Evolutionary conservation across 2,888 invertebrate species (phyloP).

Genomic region (Drosophila lutescens): DNA sequence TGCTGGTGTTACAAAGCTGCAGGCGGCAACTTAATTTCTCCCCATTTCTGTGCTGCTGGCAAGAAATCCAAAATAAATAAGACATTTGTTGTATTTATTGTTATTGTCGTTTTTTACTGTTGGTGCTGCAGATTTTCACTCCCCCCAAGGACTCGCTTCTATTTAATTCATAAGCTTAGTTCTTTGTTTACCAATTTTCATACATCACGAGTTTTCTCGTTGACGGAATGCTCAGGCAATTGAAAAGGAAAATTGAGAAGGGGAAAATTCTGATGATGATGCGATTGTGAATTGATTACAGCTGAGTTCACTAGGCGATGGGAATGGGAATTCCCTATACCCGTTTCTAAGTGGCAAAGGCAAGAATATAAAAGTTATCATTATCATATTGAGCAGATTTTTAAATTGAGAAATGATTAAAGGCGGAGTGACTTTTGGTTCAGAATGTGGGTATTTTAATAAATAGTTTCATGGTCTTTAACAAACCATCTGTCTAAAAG

Average conservation of each 20-base stretch:
- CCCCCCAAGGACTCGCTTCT: not conserved
- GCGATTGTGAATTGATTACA: constrained; percentile 47
- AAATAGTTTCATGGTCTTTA: not conserved
- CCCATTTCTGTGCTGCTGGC: constrained; percentile 40
- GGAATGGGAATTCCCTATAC: constrained; percentile 20
- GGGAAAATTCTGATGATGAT: constrained; percentile 23
- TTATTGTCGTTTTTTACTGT: constrained; percentile 40
- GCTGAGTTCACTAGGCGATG: constrained; percentile 4
- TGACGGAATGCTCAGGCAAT: constrained; percentile 15
- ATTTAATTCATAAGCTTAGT: constrained; percentile 66
- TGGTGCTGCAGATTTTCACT: constrained; percentile 19
- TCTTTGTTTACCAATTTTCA: constrained; percentile 51
- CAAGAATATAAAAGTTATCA: constrained; percentile 5
- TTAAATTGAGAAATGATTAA: not conserved
- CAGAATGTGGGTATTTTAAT: too few species aligned
- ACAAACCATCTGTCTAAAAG: not conserved
- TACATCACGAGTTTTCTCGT: constrained; percentile 30
- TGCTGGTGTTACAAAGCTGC: constrained; percentile 71
- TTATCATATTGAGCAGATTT: constrained; percentile 6
- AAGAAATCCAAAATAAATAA: constrained; percentile 65
- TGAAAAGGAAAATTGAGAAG: not conserved
- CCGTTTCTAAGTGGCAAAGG: constrained; percentile 10
- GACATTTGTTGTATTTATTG: constrained; percentile 49
- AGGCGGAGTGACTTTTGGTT: not conserved
- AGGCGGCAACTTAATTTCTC: constrained; percentile 78